Percentiles rank a stretch among this genome's conserved stretches.
Conservation (phyloP, 2,113 vertebrate species). For the Lota lota region DNA sequence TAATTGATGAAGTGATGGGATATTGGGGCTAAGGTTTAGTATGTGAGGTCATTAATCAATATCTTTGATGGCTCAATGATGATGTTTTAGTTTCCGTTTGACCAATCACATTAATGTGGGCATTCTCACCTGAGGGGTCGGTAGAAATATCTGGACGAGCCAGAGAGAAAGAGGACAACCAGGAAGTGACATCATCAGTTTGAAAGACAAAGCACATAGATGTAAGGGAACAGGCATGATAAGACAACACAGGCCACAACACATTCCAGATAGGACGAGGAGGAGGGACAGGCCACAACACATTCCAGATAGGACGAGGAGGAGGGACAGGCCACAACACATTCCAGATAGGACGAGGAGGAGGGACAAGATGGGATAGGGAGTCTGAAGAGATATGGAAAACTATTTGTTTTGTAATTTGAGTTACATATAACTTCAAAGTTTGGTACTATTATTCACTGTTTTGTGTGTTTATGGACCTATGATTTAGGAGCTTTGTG, state of each 20-base stretch:
- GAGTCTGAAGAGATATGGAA: constrained; percentile 6
- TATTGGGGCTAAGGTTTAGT: no score
- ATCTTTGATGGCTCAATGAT: no score
- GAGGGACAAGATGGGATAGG: constrained; percentile 15
- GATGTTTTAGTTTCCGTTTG: no score
- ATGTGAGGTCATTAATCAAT: no score
- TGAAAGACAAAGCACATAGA: no score
- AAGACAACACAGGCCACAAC: background rate
- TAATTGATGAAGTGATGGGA: no score
- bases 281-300: background rate
- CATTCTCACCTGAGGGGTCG: constrained; percentile 74
- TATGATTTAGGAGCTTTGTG: no score
- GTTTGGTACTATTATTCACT: no score
- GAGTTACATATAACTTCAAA: no score
- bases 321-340: constrained; percentile 30
- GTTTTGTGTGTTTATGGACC: no score
- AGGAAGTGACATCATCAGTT: constrained; percentile 13
- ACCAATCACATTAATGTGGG: constrained; percentile 4
- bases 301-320: background rate
- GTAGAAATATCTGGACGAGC: constrained; percentile 71
- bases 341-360: constrained; percentile 2
- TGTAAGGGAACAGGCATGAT: no score
- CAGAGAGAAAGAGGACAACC: constrained; percentile 61
- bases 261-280: constrained; percentile 5
- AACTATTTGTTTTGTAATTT: background rate